Conservation (phyloP, 2,888 invertebrate genomes). For the Leptopilina drosophilae region DNA sequence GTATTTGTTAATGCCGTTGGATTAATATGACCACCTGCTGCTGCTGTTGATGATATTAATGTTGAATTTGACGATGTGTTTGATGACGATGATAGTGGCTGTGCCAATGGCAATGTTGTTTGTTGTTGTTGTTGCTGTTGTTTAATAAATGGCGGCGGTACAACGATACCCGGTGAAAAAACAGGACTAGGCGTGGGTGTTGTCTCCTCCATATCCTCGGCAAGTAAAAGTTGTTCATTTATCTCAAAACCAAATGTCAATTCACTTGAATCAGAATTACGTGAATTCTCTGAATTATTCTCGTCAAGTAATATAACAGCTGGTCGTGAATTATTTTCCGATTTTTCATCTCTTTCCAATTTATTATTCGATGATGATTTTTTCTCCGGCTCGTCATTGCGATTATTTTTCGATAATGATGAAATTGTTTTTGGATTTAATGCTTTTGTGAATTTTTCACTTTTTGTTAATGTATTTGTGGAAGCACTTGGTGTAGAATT, state of each 20-base stretch:
- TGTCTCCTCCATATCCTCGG: conserved; percentile 68
- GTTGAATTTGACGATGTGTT: no score
- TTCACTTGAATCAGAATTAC: conserved; percentile 78
- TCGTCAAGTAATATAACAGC: conserved; percentile 86
- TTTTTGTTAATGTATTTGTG: conserved; percentile 42
- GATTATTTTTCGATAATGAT: not conserved
- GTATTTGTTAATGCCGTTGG: conserved; percentile 53
- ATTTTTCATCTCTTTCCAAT: conserved; percentile 23
- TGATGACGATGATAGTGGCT: no score
- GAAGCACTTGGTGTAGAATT: conserved; percentile 11
- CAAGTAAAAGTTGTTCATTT: conserved; percentile 84
- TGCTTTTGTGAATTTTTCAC: conserved; percentile 48
- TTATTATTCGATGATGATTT: conserved; percentile 58
- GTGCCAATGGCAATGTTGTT: no score
- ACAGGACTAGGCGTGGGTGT: conserved; percentile 57
- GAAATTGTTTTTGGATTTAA: conserved; percentile 52
- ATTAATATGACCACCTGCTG: conserved; percentile 48
- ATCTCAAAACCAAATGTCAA: conserved; percentile 90
- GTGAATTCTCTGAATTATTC: conserved; percentile 67
- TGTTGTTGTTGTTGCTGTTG: conserved; percentile 44
- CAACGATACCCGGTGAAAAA: conserved; percentile 51
- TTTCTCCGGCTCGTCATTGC: conserved; percentile 58
- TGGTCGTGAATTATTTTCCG: conserved; percentile 77
- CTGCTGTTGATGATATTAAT: no score
- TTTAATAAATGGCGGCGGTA: conserved; percentile 51